Percentiles rank a stretch among this genome's conserved stretches.
These are phyloP conservation scores for Zeuzera pyrina DNA, from an alignment of 2,888 invertebrate species.

Conservation along the genomic window DNA sequence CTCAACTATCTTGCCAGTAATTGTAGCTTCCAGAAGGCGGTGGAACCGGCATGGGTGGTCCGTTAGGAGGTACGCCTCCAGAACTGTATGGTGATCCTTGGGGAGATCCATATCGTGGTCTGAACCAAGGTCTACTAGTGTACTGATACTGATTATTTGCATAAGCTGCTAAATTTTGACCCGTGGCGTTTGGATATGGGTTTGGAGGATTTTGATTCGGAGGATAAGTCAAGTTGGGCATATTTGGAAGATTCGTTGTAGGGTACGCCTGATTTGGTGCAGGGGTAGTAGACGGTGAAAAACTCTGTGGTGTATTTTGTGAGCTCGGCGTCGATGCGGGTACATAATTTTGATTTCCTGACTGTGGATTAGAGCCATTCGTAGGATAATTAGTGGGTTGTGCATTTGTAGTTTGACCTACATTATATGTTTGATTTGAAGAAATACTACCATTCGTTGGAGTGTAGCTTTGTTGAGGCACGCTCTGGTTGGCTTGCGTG, in stretches of 20 bases:
- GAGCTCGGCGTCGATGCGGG: constrained; percentile 34
- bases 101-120: constrained; percentile 57
- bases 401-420: constrained; percentile 33
- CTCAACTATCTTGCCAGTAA: constrained; percentile 68
- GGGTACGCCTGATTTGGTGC: constrained; percentile 50
- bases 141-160: constrained; percentile 62
- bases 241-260: constrained; percentile 33
- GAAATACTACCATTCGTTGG: constrained; percentile 33
- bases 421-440: constrained; percentile 32
- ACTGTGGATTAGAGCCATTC: constrained; percentile 39
- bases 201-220: constrained; percentile 43
- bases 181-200: constrained; percentile 62
- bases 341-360: constrained; percentile 36
- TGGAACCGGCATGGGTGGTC: constrained; percentile 50
- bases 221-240: constrained; percentile 47
- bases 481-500: constrained; percentile 33
- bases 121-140: constrained; percentile 59
- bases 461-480: constrained; percentile 36
- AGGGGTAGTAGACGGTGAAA: constrained; percentile 56
- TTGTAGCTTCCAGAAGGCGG: constrained; percentile 56
- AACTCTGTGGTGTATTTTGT: constrained; percentile 44
- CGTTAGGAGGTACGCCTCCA: constrained; percentile 37
- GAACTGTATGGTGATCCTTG: constrained; percentile 54
- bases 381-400: constrained; percentile 40
- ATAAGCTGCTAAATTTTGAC: constrained; percentile 62